These are phyloP conservation scores for Fregetta grallaria DNA, from an alignment of 2,113 vertebrate species.

Conservation along the genomic window DNA sequence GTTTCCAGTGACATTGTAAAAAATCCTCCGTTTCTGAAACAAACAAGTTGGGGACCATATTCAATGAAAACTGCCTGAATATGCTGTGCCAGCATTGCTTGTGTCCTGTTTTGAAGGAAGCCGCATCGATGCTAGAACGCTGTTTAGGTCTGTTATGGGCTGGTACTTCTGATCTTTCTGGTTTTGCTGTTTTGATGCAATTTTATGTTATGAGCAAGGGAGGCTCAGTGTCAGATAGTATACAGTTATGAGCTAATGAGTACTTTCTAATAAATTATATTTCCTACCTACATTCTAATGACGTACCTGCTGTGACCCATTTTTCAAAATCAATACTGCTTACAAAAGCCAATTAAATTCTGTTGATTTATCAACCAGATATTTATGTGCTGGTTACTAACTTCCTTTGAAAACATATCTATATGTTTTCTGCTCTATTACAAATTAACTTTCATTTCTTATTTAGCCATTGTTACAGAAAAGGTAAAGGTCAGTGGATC, in stretches of 20 bases:
- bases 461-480: background rate
- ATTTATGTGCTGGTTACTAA: background rate
- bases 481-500: background rate
- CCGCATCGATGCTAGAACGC: rapidly evolving
- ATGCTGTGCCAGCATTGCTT: background rate
- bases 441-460: background rate
- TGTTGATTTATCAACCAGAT: background rate
- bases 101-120: background rate
- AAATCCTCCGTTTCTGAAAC: background rate
- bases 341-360: background rate
- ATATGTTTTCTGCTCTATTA: background rate
- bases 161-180: background rate
- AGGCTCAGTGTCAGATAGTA: background rate
- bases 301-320: background rate
- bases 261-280: background rate
- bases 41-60: background rate
- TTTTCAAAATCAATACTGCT: background rate
- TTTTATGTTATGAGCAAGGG: background rate
- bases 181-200: background rate
- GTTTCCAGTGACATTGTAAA: background rate
- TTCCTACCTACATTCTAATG: background rate
- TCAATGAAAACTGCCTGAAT: background rate
- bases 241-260: background rate
- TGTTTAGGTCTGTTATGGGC: background rate
- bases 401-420: background rate